Evolutionary conservation across 2,113 vertebrate genomes (phyloP), one percentile per base, ranked within the genome.

Genomic region (Sminthopsis crassicaudata): DNA sequence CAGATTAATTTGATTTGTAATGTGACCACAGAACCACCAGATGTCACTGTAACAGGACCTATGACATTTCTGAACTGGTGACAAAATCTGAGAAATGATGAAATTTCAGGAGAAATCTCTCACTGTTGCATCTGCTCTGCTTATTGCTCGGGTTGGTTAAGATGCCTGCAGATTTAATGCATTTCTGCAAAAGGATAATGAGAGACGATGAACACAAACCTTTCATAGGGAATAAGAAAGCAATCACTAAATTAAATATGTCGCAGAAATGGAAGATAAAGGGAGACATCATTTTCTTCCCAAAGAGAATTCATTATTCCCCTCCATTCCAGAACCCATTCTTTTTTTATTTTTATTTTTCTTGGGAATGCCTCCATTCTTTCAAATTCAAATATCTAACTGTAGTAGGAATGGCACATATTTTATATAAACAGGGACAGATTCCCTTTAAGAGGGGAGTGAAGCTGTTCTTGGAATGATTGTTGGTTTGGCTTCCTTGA

Each of bases 21-120:
- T 90, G 3, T 53, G 50, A 25, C 27, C 23, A 30, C 3, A 54
- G 0, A 12, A 52, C 97, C 97, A 89, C 95, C 92, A 97, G 96
- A 90, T 97, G 97, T 94, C 97, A 93, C 96, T 97, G 55, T 94
- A 93, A 93, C 54, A 90, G 84, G 90, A 16, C 54, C 8, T 46
- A 95, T 91, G 57, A 30, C 46, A 19, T 89, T n/a, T 57, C 60
- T 36, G 19, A 60, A 42, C 46, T 0, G 24, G 5, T 48, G 46
- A 42, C 48, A 30, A 51, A 51, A 11, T 53, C 24, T 7, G 19
- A 89, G 25, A 23, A 53, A 50, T 55, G 53, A 93, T 16, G 50
- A 52, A 12, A 84, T 95, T 91, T n/a, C 76, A 23, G 22, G 27
- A 84, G 7, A 67, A 12, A 10, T 36, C 84, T 93, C 57, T 89